Evolutionary conservation across 1,140 invertebrate genomes (phyloP), one percentile per base, ranked within the genome.

Genomic region (Musca domestica): DNA sequence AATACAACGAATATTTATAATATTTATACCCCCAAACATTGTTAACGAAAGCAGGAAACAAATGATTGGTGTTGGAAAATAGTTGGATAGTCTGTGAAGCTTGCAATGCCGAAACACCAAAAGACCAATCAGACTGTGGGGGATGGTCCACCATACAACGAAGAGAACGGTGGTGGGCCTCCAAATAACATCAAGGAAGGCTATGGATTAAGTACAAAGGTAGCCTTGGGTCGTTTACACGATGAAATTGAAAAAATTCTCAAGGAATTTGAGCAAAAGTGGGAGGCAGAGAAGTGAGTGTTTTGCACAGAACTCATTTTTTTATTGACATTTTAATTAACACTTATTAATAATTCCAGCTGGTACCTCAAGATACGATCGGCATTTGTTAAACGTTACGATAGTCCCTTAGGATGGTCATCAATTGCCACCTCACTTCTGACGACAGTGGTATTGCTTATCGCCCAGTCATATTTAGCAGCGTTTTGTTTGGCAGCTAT

Each of bases 401-500:
- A 88, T 66, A 89, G 88, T 58, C 88, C 87, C 6, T 84, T 90
- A 70, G 87, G 87, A 67, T 90, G 88, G 87, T 85, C 88, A 19
- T 88, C 88, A 47, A 84, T 86, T 48, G 58, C 86, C 1, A 82
- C 84, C 0, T 81, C 87, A 25, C 67, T 87, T 61, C 69, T 88
- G 67, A 70, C 76, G n/a, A 80, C 81, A 41, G 68, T 73, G 64
- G 71, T 73, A 3, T 58, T 77, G 5, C 69, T 77, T 3, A 64
- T 76, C 67, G 74, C 74, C 14, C 68, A 78, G 15, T 76, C 79
- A 71, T 70, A 75, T 66, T 72, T 78, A 70, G 75, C 83, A 17
- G 75, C 81, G 2, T 30, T 83, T 17, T 74, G 82, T 67, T 73
- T 86, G 66, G 65, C 84, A 41, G 63, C 74, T 48, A 76, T 85